These are phyloP conservation scores for Tupaia chinensis DNA, from an alignment of 2,113 vertebrate genomes.

Conservation along the genomic window DNA sequence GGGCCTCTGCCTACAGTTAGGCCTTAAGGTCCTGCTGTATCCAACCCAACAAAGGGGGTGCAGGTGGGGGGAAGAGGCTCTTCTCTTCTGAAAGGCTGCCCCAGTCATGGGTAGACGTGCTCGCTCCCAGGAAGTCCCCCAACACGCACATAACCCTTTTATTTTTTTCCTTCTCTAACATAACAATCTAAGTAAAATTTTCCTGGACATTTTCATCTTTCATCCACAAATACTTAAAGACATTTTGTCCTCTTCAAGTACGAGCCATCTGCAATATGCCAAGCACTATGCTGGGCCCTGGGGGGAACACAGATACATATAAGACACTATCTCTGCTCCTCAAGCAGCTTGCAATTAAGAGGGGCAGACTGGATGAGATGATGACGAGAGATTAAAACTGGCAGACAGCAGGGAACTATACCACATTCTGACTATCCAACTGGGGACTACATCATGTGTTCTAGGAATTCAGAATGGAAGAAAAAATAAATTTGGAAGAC, in stretches of 20 bases:
- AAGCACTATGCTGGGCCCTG: background rate
- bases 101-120: background rate
- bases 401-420: background rate
- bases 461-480: conserved; percentile 20
- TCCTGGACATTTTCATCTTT: conserved; percentile 43
- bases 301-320: background rate
- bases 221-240: conserved; percentile 28
- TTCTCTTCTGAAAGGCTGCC: background rate
- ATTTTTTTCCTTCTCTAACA: background rate
- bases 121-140: background rate
- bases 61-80: background rate
- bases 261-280: background rate
- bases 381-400: background rate
- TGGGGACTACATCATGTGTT: background rate
- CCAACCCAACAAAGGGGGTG: background rate
- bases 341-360: background rate
- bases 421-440: background rate
- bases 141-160: background rate
- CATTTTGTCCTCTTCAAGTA: background rate
- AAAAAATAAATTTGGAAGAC: conserved; percentile 20
- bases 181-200: conserved; percentile 31
- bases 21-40: background rate
- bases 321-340: background rate
- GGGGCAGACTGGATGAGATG: background rate
- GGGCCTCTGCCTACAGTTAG: background rate